A percentile compares a stretch with the other conserved stretches of the same genome.
Conservation (phyloP, 2,113 vertebrate genomes). For the Menidia beryllina region DNA sequence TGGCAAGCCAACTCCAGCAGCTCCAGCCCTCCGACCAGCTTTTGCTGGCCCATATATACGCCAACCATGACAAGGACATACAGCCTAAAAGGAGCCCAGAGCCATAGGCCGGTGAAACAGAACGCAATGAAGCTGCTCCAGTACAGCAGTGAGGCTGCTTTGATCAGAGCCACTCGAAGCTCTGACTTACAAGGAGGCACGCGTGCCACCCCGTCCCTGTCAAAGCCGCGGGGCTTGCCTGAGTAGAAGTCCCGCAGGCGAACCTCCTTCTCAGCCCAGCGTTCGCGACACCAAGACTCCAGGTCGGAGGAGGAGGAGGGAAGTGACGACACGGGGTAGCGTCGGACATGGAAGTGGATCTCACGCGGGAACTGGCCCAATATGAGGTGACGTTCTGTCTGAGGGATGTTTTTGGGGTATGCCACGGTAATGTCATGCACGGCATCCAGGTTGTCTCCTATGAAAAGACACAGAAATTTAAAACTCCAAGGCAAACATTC, state of each 20-base stretch:
- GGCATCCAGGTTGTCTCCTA: constrained; percentile 93
- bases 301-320: constrained; percentile 84
- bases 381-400: constrained; percentile 94
- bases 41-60: constrained; percentile 87
- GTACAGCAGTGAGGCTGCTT: constrained; percentile 88
- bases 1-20: constrained; percentile 92
- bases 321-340: constrained; percentile 85
- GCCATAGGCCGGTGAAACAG: constrained; percentile 83
- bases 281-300: constrained; percentile 90
- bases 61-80: constrained; percentile 83
- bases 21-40: constrained; percentile 90
- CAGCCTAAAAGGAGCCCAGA: constrained; percentile 83
- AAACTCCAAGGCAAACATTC: not conserved
- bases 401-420: constrained; percentile 95
- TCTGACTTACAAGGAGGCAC: constrained; percentile 94
- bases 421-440: constrained; percentile 97
- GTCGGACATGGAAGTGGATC: constrained; percentile 94
- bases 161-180: constrained; percentile 87
- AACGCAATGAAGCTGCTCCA: constrained; percentile 88
- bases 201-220: constrained; percentile 66
- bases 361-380: constrained; percentile 91
- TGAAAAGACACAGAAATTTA: constrained; percentile 1
- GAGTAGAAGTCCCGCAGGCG: constrained; percentile 89
- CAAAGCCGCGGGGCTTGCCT: constrained; percentile 81
- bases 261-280: constrained; percentile 94